Evolutionary conservation across 1,140 invertebrate species (phyloP).

Genomic region (Zaprionus vittiger): DNA sequence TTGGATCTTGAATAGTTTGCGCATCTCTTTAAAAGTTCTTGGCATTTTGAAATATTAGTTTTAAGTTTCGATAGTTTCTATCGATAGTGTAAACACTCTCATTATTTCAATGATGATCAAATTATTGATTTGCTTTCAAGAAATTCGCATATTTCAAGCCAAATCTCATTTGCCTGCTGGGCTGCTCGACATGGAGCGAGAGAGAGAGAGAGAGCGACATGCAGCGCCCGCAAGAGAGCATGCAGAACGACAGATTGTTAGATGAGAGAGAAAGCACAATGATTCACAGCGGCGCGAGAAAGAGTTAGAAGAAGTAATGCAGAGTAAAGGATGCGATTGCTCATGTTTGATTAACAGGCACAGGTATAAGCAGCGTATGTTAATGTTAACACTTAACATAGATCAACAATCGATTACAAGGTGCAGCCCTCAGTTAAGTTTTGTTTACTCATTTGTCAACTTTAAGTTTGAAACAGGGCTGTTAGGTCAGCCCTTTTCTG

Average conservation of each 20-base stretch:
- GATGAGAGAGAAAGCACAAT: conserved; percentile 16
- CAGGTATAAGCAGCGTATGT: background rate
- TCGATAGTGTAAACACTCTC: background rate
- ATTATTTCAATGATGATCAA: too few species aligned
- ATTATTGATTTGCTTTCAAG: conserved; percentile 9
- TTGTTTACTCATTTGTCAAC: too few species aligned
- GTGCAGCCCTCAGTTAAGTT: too few species aligned
- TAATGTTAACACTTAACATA: background rate
- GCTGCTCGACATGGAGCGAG: background rate
- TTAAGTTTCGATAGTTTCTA: background rate
- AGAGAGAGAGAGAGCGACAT: conserved; percentile 26
- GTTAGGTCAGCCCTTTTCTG: too few species aligned
- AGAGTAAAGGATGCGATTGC: conserved; percentile 9
- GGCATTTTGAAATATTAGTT: background rate
- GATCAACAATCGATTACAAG: too few species aligned
- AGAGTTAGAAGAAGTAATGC: background rate
- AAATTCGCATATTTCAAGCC: background rate
- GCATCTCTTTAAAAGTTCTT: background rate
- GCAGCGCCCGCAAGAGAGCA: conserved; percentile 20
- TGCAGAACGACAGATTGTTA: conserved; percentile 10
- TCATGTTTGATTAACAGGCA: background rate
- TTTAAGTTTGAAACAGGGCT: too few species aligned
- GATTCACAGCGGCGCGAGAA: background rate
- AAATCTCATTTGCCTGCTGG: conserved; percentile 25
- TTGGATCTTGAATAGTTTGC: background rate